A percentile compares a stretch with the other conserved stretches of the same genome.
These are phyloP conservation scores for Eumacrocentrus americanus DNA, from an alignment of 2,888 invertebrate genomes.

Conservation along the genomic window DNA sequence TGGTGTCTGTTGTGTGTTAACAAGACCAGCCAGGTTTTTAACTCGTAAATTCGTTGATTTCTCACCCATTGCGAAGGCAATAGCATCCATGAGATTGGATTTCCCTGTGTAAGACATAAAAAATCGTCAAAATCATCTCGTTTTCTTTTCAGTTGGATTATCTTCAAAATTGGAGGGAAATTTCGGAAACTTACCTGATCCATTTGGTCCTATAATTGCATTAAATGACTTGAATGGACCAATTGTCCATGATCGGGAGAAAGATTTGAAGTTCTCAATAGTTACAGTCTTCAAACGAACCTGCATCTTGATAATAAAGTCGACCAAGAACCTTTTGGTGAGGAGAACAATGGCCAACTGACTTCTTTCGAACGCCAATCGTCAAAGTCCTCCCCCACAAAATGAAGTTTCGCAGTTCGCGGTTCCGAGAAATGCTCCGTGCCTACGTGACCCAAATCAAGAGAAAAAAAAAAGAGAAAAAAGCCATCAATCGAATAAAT, in stretches of 20 bases:
- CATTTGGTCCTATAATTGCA: background rate
- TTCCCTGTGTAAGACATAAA: no score
- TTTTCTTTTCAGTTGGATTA: no score
- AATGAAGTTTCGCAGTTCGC: no score
- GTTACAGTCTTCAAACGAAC: background rate
- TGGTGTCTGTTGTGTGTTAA: background rate
- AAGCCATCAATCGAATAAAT: slow-evolving; percentile 1
- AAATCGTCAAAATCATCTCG: no score
- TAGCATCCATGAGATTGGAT: background rate
- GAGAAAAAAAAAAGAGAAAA: no score
- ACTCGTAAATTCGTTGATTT: background rate
- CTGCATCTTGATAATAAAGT: background rate
- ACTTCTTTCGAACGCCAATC: background rate
- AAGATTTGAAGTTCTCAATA: background rate
- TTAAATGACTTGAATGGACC: background rate
- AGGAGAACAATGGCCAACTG: background rate
- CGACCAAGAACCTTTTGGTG: background rate
- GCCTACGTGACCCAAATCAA: no score
- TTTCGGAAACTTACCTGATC: background rate
- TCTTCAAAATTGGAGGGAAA: no score
- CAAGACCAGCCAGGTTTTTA: background rate
- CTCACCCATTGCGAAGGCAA: background rate
- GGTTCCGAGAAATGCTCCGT: background rate
- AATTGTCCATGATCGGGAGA: background rate
- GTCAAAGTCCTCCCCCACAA: background rate